Base-by-base conservation (phyloP, 2,797 vertebrate genomes). In the Crenuchus spilurus region DNA sequence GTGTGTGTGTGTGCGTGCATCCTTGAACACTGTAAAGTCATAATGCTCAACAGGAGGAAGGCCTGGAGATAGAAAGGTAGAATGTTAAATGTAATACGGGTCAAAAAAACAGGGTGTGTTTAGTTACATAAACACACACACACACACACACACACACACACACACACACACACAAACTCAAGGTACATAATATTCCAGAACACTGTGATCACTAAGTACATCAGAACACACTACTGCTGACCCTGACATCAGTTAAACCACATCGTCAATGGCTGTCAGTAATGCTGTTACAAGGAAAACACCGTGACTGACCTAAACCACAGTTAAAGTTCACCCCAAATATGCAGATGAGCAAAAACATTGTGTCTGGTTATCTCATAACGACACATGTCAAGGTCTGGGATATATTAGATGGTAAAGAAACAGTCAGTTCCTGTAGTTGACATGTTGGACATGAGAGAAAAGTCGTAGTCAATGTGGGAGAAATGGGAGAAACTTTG, bases 141-240 rank as follows among this genome's bases (percentile, higher is more conserved):
- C 37, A 54, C 66, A 57, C 65, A 22, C 52, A 55, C 22, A 44
- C 28, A 31, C 51, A 30, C 37, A 54, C 66, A 57, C 65, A 48
- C 16, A 46, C 39, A 63, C 61, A 63, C 16, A 46, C 39, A 63
- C 41, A 63, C 39, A 63, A 35, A 62, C 37, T 14, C 37, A 31
- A 14, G 4, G 22, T 8, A 48, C 42, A 65, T 48, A 20, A 65
- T 6, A 48, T 64, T 48, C 44, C 63, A 49, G 28, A 65, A 30
- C 16, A 35, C 63, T 48, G n/a, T 28, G 16, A 11, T 22, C 60
- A 62, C 10, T 4, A 37, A 37, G 10, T 10, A 37, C 35, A 37
- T n/a, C n/a, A n/a, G n/a, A 37, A 37, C 35, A 37, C 35, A 37
- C 10, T 10, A n/a, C n/a, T n/a, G n/a, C n/a, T 11, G n/a, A 11